Conservation (phyloP, 1,140 invertebrate genomes). For the Bicyclus anynana region DNA sequence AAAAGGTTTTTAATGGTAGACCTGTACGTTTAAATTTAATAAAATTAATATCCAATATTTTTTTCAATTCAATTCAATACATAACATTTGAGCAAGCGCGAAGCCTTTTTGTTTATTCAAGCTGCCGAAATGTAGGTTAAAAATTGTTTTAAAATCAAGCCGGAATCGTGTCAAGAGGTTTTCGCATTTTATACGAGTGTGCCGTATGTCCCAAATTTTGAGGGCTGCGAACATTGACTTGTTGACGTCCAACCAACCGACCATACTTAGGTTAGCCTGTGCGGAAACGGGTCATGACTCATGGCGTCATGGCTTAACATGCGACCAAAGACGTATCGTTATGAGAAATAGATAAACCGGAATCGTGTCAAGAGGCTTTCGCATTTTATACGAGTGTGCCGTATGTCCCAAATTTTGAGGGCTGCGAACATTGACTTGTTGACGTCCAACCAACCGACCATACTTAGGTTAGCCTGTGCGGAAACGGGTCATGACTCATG, state of each 20-base stretch:
- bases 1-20: too few relatives aligned
- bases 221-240: background rate
- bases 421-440: background rate
- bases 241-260: background rate
- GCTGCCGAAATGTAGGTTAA: conserved; percentile 3
- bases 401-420: background rate
- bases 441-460: background rate
- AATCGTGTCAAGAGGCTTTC: background rate
- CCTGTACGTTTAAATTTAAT: too few relatives aligned
- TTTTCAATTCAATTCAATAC: background rate
- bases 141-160: conserved; percentile 1
- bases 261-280: too few relatives aligned
- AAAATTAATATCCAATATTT: too few relatives aligned
- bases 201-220: background rate
- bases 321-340: too few relatives aligned
- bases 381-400: background rate
- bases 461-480: too few relatives aligned
- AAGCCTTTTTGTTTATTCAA: background rate
- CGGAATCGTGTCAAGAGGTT: background rate
- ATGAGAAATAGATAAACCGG: too few relatives aligned
- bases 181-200: background rate
- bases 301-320: too few relatives aligned
- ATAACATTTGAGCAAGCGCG: background rate
- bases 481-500: too few relatives aligned
- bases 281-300: too few relatives aligned